Evolutionary conservation across 1,140 invertebrate genomes (phyloP).

Genomic region (Stenopsyche tienmushanensis): DNA sequence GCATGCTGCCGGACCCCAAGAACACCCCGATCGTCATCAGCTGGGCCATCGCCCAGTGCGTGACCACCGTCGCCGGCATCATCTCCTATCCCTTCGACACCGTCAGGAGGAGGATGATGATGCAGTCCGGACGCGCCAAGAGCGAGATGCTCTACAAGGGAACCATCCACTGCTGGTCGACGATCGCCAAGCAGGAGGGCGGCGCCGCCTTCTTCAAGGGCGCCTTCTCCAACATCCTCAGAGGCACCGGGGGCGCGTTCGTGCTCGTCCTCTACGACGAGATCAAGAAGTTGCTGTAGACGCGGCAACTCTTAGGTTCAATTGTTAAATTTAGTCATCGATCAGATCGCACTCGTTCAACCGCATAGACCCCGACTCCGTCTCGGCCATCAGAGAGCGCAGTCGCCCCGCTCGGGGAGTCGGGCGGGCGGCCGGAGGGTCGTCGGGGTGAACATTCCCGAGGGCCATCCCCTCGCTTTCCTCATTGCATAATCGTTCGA

Average conservation of each 20-base stretch:
- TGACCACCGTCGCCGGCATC: constrained; percentile 85
- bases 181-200: constrained; percentile 74
- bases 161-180: constrained; percentile 80
- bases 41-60: constrained; percentile 84
- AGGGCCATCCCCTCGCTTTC: not conserved
- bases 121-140: constrained; percentile 79
- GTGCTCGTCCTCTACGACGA: constrained; percentile 77
- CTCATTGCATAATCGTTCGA: not conserved
- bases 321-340: constrained; percentile 28
- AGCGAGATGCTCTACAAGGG: constrained; percentile 78
- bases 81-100: constrained; percentile 95
- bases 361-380: too few relatives aligned
- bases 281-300: constrained; percentile 62
- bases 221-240: constrained; percentile 74
- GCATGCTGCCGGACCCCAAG: constrained; percentile 82
- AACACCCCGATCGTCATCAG: constrained; percentile 81
- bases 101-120: constrained; percentile 92
- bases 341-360: not conserved
- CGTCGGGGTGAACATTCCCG: not conserved
- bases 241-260: constrained; percentile 77
- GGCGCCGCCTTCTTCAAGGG: constrained; percentile 79
- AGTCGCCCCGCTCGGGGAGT: not conserved
- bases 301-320: constrained; percentile 41
- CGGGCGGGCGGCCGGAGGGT: too few relatives aligned
- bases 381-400: too few relatives aligned